Percentiles rank a stretch among this genome's conserved stretches.
These are phyloP conservation scores for Narcine bancroftii DNA, from an alignment of 2,113 vertebrate species.

Conservation along the genomic window DNA sequence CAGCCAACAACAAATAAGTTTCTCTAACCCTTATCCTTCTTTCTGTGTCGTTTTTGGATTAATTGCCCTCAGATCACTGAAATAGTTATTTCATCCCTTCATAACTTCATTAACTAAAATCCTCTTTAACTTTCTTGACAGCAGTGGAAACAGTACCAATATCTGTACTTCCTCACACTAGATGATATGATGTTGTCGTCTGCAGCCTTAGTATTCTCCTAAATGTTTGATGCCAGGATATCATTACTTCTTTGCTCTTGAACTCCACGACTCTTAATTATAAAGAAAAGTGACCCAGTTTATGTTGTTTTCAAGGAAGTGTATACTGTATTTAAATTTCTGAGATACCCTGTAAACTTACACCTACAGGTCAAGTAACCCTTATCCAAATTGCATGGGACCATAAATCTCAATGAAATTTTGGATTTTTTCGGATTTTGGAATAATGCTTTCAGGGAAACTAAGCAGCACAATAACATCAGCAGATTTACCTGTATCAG, in stretches of 20 bases:
- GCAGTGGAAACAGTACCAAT: too few species aligned
- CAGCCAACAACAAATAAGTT: neutral
- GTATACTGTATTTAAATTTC: neutral
- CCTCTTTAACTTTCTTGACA: neutral
- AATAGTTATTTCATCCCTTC: neutral
- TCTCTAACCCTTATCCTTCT: neutral
- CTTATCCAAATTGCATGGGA: too few species aligned
- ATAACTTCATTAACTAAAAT: neutral
- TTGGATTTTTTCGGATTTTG: too few species aligned
- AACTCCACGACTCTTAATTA: neutral
- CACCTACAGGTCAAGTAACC: too few species aligned
- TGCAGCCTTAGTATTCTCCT: neutral
- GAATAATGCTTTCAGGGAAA: too few species aligned
- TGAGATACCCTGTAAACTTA: neutral
- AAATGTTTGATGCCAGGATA: neutral
- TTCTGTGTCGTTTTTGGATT: neutral
- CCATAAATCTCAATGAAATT: too few species aligned
- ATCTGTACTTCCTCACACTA: neutral
- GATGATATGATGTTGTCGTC: neutral
- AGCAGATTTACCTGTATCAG: too few species aligned
- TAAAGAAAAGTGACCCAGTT: neutral
- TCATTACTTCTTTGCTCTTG: neutral
- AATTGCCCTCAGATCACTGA: neutral
- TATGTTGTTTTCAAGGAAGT: neutral
- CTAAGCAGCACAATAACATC: too few species aligned